phyloP scores from a whole-genome alignment of 2,888 invertebrate genomes.

The Agrochola circellaris region DNA sequence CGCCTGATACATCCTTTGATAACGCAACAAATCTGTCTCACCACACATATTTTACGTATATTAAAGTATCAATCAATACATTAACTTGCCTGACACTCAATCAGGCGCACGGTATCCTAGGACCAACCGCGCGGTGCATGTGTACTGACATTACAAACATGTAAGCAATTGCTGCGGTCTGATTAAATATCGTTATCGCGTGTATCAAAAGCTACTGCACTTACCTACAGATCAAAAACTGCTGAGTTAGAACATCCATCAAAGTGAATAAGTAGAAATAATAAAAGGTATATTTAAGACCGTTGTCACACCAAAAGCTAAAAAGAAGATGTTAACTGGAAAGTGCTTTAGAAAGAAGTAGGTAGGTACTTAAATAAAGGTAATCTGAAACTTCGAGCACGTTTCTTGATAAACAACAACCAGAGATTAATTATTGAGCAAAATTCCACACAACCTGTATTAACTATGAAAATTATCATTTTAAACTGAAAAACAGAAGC shows the following conservation, averaged over 20 bases:
- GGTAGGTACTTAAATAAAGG: not conserved
- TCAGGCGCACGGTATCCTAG: constrained; percentile 43
- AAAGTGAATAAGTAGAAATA: constrained; percentile 80
- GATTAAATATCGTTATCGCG: constrained; percentile 74
- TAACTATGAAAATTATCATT: not conserved
- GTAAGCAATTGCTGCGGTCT: constrained; percentile 70
- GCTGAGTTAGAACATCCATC: constrained; percentile 89
- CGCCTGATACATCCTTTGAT: constrained; percentile 11
- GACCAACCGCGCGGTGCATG: constrained; percentile 50
- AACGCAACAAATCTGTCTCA: constrained; percentile 22
- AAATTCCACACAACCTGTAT: not conserved
- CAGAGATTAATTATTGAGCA: too few relatives aligned
- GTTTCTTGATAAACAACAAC: not conserved
- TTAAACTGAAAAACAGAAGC: not conserved
- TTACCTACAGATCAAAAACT: constrained; percentile 85
- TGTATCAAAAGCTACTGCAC: constrained; percentile 82
- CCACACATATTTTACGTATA: constrained; percentile 43
- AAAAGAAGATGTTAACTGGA: not conserved
- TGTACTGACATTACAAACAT: constrained; percentile 63
- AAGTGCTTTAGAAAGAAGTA: not conserved
- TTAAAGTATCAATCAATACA: constrained; percentile 58
- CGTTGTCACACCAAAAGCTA: constrained; percentile 66
- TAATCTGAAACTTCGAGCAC: not conserved
- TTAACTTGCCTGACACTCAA: constrained; percentile 49
- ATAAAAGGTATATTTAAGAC: constrained; percentile 72